phyloP scores from a whole-genome alignment of 2,888 invertebrate genomes.

The Rhagophthalmus giganteus region DNA sequence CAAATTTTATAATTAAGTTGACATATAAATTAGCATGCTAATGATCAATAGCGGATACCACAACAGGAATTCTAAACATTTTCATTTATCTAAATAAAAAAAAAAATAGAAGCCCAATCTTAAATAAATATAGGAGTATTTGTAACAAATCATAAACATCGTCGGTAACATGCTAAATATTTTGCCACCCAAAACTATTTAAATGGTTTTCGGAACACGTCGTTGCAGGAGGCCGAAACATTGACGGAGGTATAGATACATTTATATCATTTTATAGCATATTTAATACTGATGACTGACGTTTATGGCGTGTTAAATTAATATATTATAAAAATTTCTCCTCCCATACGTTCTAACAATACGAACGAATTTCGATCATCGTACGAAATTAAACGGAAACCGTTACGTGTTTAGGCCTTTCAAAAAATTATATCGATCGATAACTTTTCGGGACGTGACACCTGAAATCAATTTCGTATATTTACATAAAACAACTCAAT shows the following conservation, averaged over 20 bases:
- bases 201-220: conserved; percentile 4
- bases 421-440: conserved; percentile 10
- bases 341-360: conserved; percentile 6
- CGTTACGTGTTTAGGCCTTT: conserved; percentile 7
- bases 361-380: background rate
- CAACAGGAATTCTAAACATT: conserved; percentile 10
- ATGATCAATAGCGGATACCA: conserved; percentile 9
- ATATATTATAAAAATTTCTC: conserved; percentile 17
- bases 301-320: conserved; percentile 28
- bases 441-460: conserved; percentile 7
- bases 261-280: conserved; percentile 30
- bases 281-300: conserved; percentile 28
- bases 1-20: conserved; percentile 11
- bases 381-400: conserved; percentile 4
- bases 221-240: conserved; percentile 20
- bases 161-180: conserved; percentile 1
- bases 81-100: conserved; percentile 7
- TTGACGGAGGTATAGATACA: conserved; percentile 21
- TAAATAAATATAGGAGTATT: too few relatives aligned
- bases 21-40: conserved; percentile 11
- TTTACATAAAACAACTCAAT: conserved; percentile 40
- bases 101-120: conserved; percentile 2
- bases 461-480: conserved; percentile 13
- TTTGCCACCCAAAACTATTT: conserved; percentile 6
- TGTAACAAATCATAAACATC: conserved; percentile 3